Percentiles rank a stretch among this genome's conserved stretches.
These are phyloP conservation scores for Hystrix brachyura DNA, from an alignment of 2,113 vertebrate genomes.

Conservation along the genomic window DNA sequence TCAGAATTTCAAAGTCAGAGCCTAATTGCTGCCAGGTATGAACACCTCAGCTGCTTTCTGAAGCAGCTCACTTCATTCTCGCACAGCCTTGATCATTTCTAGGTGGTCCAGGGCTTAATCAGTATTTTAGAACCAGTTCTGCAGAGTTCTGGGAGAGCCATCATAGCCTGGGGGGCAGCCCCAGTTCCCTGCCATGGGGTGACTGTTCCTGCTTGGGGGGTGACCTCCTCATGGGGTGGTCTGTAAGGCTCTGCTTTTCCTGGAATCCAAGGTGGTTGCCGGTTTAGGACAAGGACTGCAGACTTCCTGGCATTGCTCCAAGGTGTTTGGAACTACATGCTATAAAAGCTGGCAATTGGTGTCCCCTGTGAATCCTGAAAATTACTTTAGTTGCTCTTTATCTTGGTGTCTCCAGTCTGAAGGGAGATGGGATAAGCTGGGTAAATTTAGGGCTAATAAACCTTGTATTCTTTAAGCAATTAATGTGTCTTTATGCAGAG, in stretches of 20 bases:
- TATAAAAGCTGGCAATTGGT: not conserved
- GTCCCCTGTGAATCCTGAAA: not conserved
- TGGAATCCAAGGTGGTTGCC: not conserved
- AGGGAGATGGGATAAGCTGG: not conserved
- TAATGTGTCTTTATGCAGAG: not conserved
- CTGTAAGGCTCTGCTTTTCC: not conserved
- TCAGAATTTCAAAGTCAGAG: not conserved
- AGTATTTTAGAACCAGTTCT: not conserved
- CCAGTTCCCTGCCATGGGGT: not conserved
- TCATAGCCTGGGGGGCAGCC: not conserved
- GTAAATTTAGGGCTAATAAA: not conserved
- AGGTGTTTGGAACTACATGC: not conserved
- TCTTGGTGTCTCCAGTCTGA: not conserved
- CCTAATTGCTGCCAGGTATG: not conserved
- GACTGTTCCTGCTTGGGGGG: not conserved
- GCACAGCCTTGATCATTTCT: not conserved
- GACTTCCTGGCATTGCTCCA: not conserved
- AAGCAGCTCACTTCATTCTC: not conserved
- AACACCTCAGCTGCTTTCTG: not conserved
- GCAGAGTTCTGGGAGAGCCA: not conserved
- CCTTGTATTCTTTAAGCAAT: not conserved
- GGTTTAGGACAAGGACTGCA: not conserved
- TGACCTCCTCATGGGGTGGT: not conserved
- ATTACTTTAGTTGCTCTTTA: not conserved
- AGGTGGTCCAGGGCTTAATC: not conserved